Conservation (phyloP, 2,113 vertebrate genomes). For the Cygnus buccinator region DNA sequence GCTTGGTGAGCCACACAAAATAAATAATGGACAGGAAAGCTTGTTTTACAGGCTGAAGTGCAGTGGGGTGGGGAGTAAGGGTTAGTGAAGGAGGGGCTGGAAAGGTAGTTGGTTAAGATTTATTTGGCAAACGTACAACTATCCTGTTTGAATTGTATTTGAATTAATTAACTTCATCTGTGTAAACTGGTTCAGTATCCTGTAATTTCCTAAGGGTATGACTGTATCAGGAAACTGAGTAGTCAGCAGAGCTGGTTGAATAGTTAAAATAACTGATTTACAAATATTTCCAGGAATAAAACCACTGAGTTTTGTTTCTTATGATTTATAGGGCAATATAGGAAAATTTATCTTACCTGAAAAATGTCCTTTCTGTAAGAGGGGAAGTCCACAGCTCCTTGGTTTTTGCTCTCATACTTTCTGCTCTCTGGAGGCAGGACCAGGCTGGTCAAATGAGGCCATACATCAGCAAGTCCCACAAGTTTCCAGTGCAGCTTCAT, state of each 20-base stretch:
- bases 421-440: slow-evolving; percentile 8
- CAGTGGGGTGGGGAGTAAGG: neutral
- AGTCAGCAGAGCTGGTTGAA: slow-evolving; percentile 59
- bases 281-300: slow-evolving; percentile 67
- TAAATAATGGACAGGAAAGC: slow-evolving; percentile 56
- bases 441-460: slow-evolving; percentile 29
- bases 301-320: slow-evolving; percentile 31
- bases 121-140: slow-evolving; percentile 57
- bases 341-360: slow-evolving; percentile 73
- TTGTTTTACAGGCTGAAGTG: slow-evolving; percentile 22
- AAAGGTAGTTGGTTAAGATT: slow-evolving; percentile 67
- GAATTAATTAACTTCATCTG: slow-evolving; percentile 74
- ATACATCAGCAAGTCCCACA: slow-evolving; percentile 11
- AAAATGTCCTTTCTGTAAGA: slow-evolving; percentile 57
- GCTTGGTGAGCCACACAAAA: slow-evolving; percentile 46
- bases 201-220: slow-evolving; percentile 70
- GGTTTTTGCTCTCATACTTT: slow-evolving; percentile 45
- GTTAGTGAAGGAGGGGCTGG: slow-evolving; percentile 40
- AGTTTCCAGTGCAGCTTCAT: neutral
- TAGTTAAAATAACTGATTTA: slow-evolving; percentile 70
- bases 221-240: slow-evolving; percentile 60
- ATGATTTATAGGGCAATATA: slow-evolving; percentile 67
- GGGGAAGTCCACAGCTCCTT: slow-evolving; percentile 28
- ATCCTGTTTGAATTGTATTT: slow-evolving; percentile 50
- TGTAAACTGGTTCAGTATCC: slow-evolving; percentile 63